Evolutionary conservation across 1,140 invertebrate genomes (phyloP), one percentile per base, ranked within the genome.

Genomic region (Lanistes nyassanus): DNA sequence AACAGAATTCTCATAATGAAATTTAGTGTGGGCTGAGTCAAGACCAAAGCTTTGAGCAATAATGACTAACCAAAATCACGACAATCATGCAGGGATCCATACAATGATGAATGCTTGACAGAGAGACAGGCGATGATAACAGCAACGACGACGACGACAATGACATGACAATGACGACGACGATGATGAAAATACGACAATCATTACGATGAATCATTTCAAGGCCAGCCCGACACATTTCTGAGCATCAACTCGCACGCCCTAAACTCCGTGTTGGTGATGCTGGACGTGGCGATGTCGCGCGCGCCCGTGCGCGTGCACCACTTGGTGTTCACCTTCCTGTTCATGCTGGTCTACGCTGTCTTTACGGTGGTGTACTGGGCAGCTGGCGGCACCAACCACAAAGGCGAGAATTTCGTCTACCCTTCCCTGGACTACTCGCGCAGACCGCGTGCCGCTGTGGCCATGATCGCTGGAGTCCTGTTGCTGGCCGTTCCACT

Each of bases 321-420:
- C 1, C 92, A 94, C 82, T 91, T 94, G 80, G 93, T 94, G 90
- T 92, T 94, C 86, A 92, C 92, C 23, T 83, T 94, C 0, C 80
- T 91, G 26, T 91, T 94, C 79, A 91, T 92, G 4, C 75, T 92
- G 0, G 81, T 89, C 4, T 96, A 95, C 85, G 83, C 92, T 0
- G 76, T 93, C n/a, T 96, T 96, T 84, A 93, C 92, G 0, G 81
- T 93, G 6, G 90, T 94, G 31, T 96, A 95, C 85, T 95, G 92
- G 83, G 68, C 87, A 3, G 91, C 91, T 42, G 95, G 94, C 19
- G 95, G 94, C 60, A 83, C 79, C 19, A 86, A 86, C 73, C 66
- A 90, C 91, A 92, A 87, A 82, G 89, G 81, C 4, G 73, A 82
- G 26, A 70, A 75, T 36, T 87, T 84, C 74, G 84, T 89, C 53